A percentile compares a stretch with the other conserved stretches of the same genome.
Conservation (phyloP, 2,888 invertebrate genomes). For the Desoria tigrina region DNA sequence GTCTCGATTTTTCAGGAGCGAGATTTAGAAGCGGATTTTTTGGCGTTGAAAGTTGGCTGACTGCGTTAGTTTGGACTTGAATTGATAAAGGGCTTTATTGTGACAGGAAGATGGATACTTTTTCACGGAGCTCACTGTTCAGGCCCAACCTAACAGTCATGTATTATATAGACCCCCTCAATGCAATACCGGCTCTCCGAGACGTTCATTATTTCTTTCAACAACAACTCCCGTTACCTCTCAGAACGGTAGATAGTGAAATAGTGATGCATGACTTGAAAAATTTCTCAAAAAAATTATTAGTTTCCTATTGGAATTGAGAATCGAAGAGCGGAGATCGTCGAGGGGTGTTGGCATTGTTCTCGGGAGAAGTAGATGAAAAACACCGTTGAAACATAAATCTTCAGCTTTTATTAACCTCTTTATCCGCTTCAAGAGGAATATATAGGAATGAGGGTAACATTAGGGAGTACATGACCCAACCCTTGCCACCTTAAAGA, state of each 20-base stretch:
- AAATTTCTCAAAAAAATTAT: background rate
- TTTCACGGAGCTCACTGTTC: conserved; percentile 9
- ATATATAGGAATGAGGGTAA: no score
- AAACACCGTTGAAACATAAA: no score
- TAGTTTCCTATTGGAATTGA: background rate
- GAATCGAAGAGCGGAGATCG: conserved; percentile 15
- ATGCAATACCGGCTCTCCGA: background rate
- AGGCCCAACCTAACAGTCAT: conserved; percentile 1
- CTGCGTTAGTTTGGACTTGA: conserved; percentile 33
- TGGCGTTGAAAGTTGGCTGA: conserved; percentile 41
- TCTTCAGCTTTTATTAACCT: no score
- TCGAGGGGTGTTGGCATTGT: conserved; percentile 46
- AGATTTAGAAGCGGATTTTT: conserved; percentile 35
- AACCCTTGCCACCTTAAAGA: no score
- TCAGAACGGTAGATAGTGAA: background rate
- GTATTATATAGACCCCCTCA: background rate
- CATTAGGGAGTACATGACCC: no score
- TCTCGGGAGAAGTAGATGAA: conserved; percentile 17
- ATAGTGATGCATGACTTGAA: background rate
- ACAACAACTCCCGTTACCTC: background rate
- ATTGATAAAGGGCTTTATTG: conserved; percentile 49
- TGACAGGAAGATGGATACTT: conserved; percentile 40
- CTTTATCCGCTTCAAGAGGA: no score
- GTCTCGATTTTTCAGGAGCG: no score
- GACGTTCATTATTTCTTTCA: conserved; percentile 9